A percentile compares a stretch with the other conserved stretches of the same genome.
phyloP scores from a whole-genome alignment of 2,797 vertebrate species.

The Clamator glandarius region DNA sequence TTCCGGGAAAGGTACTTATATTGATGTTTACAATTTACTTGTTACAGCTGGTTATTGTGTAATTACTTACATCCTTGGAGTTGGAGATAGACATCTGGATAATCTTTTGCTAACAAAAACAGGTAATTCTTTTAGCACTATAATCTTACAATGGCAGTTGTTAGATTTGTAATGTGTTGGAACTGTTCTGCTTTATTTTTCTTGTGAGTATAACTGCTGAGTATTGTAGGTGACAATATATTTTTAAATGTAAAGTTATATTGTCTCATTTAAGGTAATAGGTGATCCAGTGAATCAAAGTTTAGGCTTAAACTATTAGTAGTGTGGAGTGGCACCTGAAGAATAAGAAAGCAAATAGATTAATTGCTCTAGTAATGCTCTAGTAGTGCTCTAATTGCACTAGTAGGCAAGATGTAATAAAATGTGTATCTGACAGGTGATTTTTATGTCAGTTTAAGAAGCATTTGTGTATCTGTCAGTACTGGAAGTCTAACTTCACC shows the following conservation, averaged over 20 bases:
- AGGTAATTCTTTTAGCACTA: slow-evolving; percentile 76
- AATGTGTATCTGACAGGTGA: not conserved
- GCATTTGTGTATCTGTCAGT: not conserved
- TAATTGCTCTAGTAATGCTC: not conserved
- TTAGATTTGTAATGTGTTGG: not conserved
- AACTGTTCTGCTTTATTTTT: not conserved
- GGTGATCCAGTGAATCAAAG: not conserved
- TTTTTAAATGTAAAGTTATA: not conserved
- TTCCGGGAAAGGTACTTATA: not conserved
- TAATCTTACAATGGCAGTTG: not conserved
- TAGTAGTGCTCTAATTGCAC: not conserved
- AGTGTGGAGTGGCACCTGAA: not conserved
- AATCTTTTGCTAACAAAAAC: slow-evolving; percentile 97
- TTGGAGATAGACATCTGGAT: slow-evolving; percentile 96
- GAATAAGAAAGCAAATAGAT: not conserved
- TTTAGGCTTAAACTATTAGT: not conserved
- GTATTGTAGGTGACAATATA: not conserved
- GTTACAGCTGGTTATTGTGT: slow-evolving; percentile 95
- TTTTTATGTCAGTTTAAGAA: not conserved
- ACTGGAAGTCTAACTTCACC: not conserved
- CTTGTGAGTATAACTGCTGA: not conserved
- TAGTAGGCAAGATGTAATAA: not conserved
- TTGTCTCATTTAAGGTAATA: not conserved
- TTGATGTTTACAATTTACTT: not conserved
- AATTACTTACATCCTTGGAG: slow-evolving; percentile 97